Percentiles rank a stretch among this genome's conserved stretches.
These are phyloP conservation scores for Entomyzon cyanotis DNA, from an alignment of 2,113 vertebrate genomes.

Conservation along the genomic window DNA sequence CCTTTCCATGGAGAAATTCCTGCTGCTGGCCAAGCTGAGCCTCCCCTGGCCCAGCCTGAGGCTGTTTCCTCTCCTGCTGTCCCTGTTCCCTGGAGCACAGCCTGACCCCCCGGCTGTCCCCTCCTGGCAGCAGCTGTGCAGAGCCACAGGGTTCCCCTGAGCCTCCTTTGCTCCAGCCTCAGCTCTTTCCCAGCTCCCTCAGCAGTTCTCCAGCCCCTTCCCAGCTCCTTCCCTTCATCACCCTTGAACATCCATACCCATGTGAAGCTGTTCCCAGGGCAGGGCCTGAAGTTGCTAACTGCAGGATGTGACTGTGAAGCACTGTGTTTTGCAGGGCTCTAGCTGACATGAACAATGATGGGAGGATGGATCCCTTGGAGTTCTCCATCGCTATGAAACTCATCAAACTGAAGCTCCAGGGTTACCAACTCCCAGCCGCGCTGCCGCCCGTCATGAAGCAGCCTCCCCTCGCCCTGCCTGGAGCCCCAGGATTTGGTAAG, in stretches of 20 bases:
- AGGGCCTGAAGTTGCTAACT: not conserved
- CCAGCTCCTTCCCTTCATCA: not conserved
- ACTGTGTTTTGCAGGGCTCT: slow-evolving; percentile 81
- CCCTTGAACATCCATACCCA: not conserved
- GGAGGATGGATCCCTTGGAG: slow-evolving; percentile 95
- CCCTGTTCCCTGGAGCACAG: not conserved
- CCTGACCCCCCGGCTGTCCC: not conserved
- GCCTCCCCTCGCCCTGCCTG: slow-evolving; percentile 81
- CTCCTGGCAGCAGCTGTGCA: not conserved
- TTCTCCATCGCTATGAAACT: slow-evolving; percentile 99
- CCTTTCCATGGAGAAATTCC: not conserved
- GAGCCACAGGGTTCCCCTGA: not conserved
- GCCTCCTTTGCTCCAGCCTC: not conserved
- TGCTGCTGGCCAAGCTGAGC: not conserved
- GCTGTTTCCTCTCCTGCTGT: not conserved
- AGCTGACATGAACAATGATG: slow-evolving; percentile 96
- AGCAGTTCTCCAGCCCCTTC: not conserved
- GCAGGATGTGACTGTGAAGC: not conserved
- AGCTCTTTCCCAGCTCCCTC: not conserved
- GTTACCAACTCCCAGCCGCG: slow-evolving; percentile 88
- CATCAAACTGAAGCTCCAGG: slow-evolving; percentile 96
- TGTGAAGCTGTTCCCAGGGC: not conserved
- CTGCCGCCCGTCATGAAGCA: slow-evolving; percentile 94
- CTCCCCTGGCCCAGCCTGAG: not conserved
- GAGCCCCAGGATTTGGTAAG: slow-evolving; percentile 87